Evolutionary conservation across 1,140 invertebrate genomes (phyloP), one percentile per base, ranked within the genome.

Genomic region (Drosophila pseudoananassae): DNA sequence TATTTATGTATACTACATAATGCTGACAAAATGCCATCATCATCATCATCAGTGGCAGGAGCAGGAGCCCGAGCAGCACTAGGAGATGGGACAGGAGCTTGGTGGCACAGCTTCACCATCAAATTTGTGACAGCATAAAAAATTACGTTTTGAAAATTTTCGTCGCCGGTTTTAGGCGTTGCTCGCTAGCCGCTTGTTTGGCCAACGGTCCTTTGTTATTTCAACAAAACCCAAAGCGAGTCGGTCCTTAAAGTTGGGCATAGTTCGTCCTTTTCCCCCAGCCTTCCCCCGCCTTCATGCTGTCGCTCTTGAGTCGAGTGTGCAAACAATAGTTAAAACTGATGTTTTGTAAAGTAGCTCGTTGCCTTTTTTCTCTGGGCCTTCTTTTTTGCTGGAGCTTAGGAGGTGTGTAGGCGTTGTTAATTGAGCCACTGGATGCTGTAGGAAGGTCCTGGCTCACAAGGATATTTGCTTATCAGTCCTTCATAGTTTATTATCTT

Each of bases 281-380:
- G n/a, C 29, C 15, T 8, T 10, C 25, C 14, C 29, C 29, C n/a
- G 17, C 7, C 8, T 36, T 1, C 14, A 20, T 43, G 36, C 36
- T 47, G 2, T 27, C 50, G 40, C 69, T 71, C 55, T 53, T 52
- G 55, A 66, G 69, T 58, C 46, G 73, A 87, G 83, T 87, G 83
- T 83, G 83, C 78, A 87, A 87, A 87, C 83, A 87, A 87, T 88
- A 87, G 82, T 87, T 88, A 87, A 87, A 87, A 87, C 84, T 87
- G 84, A 82, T 87, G 83, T 87, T 87, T 73, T 78, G 40, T 8
- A 78, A 83, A 87, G 83, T 76, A 82, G 78, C 75, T 73, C 59
- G 25, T 57, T 57, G 66, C 47, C 45, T 14, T 47, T 70, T 60
- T 70, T 68, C 59, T 36, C 56, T 75, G 73, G 58, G 50, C n/a